phyloP scores from a whole-genome alignment of 2,888 invertebrate genomes.

The Suillia variegata region DNA sequence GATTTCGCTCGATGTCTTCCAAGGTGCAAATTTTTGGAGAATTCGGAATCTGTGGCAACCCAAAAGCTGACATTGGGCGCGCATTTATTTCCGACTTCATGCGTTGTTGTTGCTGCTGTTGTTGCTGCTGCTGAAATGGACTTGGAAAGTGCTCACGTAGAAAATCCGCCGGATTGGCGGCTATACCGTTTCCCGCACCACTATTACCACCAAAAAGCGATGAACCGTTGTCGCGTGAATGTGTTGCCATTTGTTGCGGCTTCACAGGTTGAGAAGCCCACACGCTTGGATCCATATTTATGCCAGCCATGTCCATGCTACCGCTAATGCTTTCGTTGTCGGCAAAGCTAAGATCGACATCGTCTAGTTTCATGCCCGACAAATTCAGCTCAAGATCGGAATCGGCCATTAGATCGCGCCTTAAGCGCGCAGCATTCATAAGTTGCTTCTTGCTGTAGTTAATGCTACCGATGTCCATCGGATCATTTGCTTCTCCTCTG shows the following conservation, averaged over 20 bases:
- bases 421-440: slow-evolving; percentile 18
- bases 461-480: slow-evolving; percentile 11
- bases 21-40: slow-evolving; percentile 57
- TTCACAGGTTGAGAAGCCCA: slow-evolving; percentile 56
- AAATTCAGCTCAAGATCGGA: slow-evolving; percentile 59
- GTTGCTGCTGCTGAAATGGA: slow-evolving; percentile 43
- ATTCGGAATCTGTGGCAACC: slow-evolving; percentile 33
- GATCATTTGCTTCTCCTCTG: background rate
- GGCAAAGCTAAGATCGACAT: slow-evolving; percentile 54
- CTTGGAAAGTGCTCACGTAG: slow-evolving; percentile 49
- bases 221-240: background rate
- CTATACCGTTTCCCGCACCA: slow-evolving; percentile 11
- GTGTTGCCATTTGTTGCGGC: slow-evolving; percentile 35
- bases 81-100: slow-evolving; percentile 22
- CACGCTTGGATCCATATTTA: slow-evolving; percentile 61
- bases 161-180: slow-evolving; percentile 45
- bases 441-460: slow-evolving; percentile 25
- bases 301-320: slow-evolving; percentile 33
- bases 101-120: slow-evolving; percentile 27
- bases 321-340: slow-evolving; percentile 46
- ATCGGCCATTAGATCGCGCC: slow-evolving; percentile 44
- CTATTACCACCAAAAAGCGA: background rate
- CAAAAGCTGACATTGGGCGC: slow-evolving; percentile 39
- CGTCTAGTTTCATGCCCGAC: slow-evolving; percentile 57
- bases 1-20: slow-evolving; percentile 60